Conservation (phyloP, 2,797 vertebrate species). For the Anguilla anguilla region DNA sequence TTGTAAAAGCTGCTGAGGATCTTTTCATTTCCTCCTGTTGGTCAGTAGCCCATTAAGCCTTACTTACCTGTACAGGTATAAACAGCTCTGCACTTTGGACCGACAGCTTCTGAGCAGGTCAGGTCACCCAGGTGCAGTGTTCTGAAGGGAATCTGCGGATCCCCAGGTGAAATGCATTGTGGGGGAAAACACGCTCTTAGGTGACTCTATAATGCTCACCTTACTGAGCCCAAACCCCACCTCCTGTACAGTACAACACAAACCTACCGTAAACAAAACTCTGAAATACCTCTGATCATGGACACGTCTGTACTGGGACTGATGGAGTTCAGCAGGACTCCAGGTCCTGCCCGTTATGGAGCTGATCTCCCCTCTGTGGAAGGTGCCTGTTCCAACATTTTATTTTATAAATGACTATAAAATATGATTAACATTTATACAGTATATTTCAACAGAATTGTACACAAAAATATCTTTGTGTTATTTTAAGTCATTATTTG, state of each 20-base stretch:
- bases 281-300: conserved; percentile 58
- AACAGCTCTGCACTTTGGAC: conserved; percentile 30
- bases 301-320: conserved; percentile 46
- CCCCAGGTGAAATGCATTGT: conserved; percentile 33
- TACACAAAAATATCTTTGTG: conserved; percentile 30
- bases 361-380: conserved; percentile 32
- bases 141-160: conserved; percentile 32
- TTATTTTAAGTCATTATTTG: conserved; percentile 24
- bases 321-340: conserved; percentile 20
- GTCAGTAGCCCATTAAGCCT: conserved; percentile 50
- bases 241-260: conserved; percentile 27
- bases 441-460: conserved; percentile 32
- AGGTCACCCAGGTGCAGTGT: conserved; percentile 43
- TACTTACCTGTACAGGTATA: conserved; percentile 46
- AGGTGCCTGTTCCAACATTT: conserved; percentile 18
- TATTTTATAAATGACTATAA: conserved; percentile 35
- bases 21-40: background rate
- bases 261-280: conserved; percentile 24
- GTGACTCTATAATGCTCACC: conserved; percentile 29
- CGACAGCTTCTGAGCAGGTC: conserved; percentile 28
- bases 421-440: conserved; percentile 15
- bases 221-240: background rate
- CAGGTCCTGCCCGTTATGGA: conserved; percentile 30
- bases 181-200: background rate
- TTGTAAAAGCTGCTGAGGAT: conserved; percentile 23